phyloP scores from a whole-genome alignment of 2,797 vertebrate species.

The Poliocrania exsul region DNA sequence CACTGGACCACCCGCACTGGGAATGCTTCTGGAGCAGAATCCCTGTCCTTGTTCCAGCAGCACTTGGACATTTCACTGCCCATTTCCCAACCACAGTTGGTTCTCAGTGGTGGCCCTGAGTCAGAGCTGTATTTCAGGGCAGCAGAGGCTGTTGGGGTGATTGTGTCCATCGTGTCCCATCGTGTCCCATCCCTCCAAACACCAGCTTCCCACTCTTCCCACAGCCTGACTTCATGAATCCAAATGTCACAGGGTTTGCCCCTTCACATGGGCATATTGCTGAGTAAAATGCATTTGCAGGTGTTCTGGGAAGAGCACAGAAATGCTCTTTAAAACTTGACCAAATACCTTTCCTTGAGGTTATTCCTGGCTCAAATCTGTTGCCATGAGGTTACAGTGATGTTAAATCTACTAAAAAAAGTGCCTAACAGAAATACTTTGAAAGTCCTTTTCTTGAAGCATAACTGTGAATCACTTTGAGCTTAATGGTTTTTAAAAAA shows the following conservation, averaged over 20 bases:
- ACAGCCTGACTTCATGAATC: background rate
- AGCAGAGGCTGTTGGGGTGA: background rate
- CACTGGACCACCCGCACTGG: background rate
- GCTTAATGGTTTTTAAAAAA: constrained; percentile 53
- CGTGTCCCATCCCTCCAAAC: fast-evolving
- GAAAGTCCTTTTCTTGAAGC: constrained; percentile 57
- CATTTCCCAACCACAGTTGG: fast-evolving
- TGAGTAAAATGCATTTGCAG: background rate
- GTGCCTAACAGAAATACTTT: constrained; percentile 56
- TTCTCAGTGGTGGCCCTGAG: background rate
- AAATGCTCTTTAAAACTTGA: background rate
- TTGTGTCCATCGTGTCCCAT: fast-evolving
- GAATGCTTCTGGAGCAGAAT: background rate
- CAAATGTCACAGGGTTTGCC: fast-evolving
- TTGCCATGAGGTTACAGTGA: constrained; percentile 20
- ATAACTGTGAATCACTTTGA: constrained; percentile 65
- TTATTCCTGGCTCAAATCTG: background rate
- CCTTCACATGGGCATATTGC: fast-evolving
- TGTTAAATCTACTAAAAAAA: constrained; percentile 39
- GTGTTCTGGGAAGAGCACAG: background rate
- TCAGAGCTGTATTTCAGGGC: fast-evolving
- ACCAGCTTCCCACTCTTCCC: fast-evolving
- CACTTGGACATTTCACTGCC: fast-evolving
- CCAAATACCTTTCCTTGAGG: background rate
- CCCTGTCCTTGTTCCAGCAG: background rate